phyloP scores from a whole-genome alignment of 2,113 vertebrate genomes.

The Mesoclemmys tuberculata region DNA sequence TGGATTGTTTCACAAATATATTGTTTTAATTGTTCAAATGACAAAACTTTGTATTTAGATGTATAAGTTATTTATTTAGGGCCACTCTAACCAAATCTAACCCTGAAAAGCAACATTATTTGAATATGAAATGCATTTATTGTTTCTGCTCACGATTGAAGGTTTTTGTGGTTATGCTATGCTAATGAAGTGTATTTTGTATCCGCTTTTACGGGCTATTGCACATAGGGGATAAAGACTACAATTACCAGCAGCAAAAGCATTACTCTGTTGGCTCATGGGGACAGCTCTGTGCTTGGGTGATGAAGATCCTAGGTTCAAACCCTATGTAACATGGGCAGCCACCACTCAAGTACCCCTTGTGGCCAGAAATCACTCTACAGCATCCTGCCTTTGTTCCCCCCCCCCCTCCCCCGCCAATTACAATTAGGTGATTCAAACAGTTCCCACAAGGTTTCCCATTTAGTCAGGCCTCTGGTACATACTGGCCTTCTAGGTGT shows the following conservation, averaged over 20 bases:
- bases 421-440: no score
- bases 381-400: background rate
- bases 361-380: background rate
- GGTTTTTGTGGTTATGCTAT: background rate
- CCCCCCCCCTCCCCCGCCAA: no score
- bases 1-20: background rate
- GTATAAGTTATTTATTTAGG: background rate
- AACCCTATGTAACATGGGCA: background rate
- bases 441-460: background rate
- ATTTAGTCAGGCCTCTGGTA: background rate
- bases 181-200: background rate
- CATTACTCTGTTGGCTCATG: background rate
- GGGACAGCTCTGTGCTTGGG: background rate
- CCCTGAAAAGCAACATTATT: conserved; percentile 27
- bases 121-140: background rate
- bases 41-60: conserved; percentile 23
- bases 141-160: background rate
- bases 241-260: background rate
- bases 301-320: background rate
- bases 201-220: background rate
- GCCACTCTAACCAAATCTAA: background rate
- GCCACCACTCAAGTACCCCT: background rate
- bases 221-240: background rate
- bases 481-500: background rate
- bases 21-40: conserved; percentile 19